Percentiles rank a stretch among this genome's conserved stretches.
phyloP scores from a whole-genome alignment of 2,797 vertebrate genomes.

The Antennarius maculatus region DNA sequence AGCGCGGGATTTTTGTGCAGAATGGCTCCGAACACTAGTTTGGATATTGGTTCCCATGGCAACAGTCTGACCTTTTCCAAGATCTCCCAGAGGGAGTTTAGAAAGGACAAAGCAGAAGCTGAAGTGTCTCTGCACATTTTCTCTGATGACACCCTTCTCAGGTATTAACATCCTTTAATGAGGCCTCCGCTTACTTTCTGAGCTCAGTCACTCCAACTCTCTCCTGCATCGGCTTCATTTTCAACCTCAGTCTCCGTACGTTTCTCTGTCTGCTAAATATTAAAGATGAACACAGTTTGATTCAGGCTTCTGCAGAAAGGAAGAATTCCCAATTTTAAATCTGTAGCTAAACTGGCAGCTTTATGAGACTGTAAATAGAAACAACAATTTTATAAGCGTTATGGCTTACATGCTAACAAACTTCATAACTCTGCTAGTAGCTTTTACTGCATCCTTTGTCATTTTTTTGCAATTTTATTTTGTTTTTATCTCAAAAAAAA shows the following conservation, averaged over 20 bases:
- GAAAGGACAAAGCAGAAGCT: constrained; percentile 33
- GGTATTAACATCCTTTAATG: constrained; percentile 1
- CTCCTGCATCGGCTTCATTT: too few relatives aligned
- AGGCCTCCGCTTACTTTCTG: neutral
- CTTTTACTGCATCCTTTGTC: neutral
- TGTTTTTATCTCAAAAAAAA: too few relatives aligned
- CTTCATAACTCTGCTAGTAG: too few relatives aligned
- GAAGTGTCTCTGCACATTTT: constrained; percentile 6
- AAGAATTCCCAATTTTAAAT: too few relatives aligned
- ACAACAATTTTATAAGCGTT: too few relatives aligned
- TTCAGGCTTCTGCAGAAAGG: too few relatives aligned
- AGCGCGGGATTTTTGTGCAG: constrained; percentile 22
- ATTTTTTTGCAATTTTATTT: neutral
- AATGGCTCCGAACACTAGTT: neutral
- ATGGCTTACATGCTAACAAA: too few relatives aligned
- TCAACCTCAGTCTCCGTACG: too few relatives aligned
- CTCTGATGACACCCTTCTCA: constrained; percentile 4
- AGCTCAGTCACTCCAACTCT: neutral
- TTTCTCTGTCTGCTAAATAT: too few relatives aligned
- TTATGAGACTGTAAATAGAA: too few relatives aligned
- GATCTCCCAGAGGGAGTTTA: constrained; percentile 42
- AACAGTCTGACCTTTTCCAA: constrained; percentile 59
- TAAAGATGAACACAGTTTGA: too few relatives aligned
- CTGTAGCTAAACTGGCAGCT: too few relatives aligned
- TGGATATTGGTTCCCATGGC: constrained; percentile 48